Evolutionary conservation across 64 coral and sea anemone genomes (phyloP).

Genomic region (Anthopleura sola): DNA sequence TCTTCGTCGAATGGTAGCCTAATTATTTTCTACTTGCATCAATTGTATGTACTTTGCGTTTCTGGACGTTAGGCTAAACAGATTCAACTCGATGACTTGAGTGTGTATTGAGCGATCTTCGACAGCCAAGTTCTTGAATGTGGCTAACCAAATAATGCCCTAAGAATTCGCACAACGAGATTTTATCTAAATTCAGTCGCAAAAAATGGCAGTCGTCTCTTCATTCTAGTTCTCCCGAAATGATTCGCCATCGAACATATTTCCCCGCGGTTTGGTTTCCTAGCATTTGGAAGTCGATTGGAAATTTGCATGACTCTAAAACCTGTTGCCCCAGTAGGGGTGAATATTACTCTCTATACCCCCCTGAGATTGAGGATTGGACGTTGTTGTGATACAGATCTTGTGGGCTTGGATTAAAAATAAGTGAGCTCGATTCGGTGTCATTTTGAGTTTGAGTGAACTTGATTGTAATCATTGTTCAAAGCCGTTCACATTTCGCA

Average conservation of each 20-base stretch:
- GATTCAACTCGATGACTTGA: not conserved
- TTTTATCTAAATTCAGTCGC: not conserved
- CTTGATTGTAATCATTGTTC: not conserved
- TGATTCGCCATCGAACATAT: not conserved
- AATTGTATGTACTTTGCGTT: not conserved
- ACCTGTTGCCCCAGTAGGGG: conserved; percentile 15
- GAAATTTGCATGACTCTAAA: not conserved
- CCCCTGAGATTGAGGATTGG: not conserved
- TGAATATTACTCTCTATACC: not conserved
- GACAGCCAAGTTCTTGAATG: not conserved
- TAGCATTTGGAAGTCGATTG: conserved; percentile 1
- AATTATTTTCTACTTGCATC: not conserved
- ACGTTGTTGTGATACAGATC: not conserved
- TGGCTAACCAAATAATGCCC: not conserved
- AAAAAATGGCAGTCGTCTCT: not conserved
- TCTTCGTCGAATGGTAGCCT: not conserved
- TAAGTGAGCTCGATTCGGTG: not conserved
- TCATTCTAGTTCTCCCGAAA: not conserved
- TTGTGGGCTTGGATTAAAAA: not conserved
- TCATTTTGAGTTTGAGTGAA: not conserved
- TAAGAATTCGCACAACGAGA: conserved; percentile 1
- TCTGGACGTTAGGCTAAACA: not conserved
- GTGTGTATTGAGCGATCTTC: not conserved
- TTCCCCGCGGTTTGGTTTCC: not conserved
- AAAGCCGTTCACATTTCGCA: not conserved